Base-by-base conservation (phyloP, 2,797 vertebrate species). In the Schizopygopsis malacanthus region DNA sequence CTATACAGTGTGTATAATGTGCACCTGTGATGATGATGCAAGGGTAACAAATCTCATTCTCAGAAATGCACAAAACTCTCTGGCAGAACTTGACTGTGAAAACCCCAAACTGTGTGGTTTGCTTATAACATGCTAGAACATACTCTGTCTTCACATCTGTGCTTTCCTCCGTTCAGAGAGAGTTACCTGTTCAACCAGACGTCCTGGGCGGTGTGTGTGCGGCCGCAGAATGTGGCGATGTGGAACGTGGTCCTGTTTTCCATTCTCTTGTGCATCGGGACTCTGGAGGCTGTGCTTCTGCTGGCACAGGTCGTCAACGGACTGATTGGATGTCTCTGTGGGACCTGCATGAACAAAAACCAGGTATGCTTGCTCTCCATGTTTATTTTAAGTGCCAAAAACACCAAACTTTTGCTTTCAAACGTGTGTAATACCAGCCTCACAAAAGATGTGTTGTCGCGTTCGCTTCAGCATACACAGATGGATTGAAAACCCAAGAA, bases 221-320 rank as follows among this genome's bases (percentile, higher is more conserved):
- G 78, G 1, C 92, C 90, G 0, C 9, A 54, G 0, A 84, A 85
- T 3, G 89, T 92, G 28, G 84, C 83, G 8, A 28, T 61, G 18
- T 92, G 90, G 83, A 92, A 92, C 33, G 67, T 90, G 63, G 82
- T 88, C 54, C 88, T 93, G 65, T 93, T 92, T 82, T 89, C 89
- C 11, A 84, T 91, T 45, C 72, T 90, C n/a, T 41, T 90, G 65
- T 69, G 56, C 1, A 18, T 89, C 4, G 65, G 85, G 10, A 43
- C 78, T 15, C 20, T 89, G 47, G 89, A 92, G 69, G 52, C 89
- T 11, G n/a, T 89, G 54, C 84, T 91, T 61, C 90, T 87, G 63
- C 33, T 84, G 2, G 8, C 88, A 18, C 91, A 91, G 81, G 47
- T 88, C 10, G 2, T 91, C 43, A 91, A 92, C 11, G 89, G 91